A percentile compares a stretch with the other conserved stretches of the same genome.
These are phyloP conservation scores for Genyomyrus donnyi DNA, from an alignment of 2,113 vertebrate species.

Conservation along the genomic window DNA sequence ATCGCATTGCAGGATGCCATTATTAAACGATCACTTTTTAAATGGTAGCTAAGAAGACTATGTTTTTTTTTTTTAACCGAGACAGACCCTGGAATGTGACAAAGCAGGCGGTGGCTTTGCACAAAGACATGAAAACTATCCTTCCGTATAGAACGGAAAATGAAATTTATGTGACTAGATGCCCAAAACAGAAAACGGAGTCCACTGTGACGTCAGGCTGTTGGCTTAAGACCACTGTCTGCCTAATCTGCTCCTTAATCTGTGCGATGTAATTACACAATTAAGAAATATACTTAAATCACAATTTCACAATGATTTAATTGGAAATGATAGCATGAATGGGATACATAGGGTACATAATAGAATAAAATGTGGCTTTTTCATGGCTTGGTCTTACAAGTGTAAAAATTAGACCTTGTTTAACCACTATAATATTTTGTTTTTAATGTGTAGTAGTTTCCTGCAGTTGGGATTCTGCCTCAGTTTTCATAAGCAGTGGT, in stretches of 20 bases:
- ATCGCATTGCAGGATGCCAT: constrained; percentile 30
- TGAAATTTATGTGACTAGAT: background rate
- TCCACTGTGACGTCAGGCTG: background rate
- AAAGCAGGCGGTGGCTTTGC: background rate
- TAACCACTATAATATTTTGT: background rate
- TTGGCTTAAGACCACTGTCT: background rate
- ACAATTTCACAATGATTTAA: background rate
- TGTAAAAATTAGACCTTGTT: background rate
- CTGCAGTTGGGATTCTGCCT: background rate
- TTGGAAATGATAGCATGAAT: background rate
- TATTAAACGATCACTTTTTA: background rate
- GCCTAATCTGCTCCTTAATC: background rate
- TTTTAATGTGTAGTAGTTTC: background rate
- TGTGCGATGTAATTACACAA: background rate
- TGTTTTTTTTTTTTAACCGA: background rate
- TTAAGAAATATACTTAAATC: background rate
- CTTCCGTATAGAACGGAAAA: background rate
- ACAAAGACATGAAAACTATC: background rate
- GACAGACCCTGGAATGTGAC: background rate
- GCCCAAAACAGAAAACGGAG: background rate
- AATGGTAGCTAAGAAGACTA: background rate
- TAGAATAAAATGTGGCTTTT: too few relatives aligned
- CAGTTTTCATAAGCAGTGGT: background rate
- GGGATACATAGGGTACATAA: too few relatives aligned
- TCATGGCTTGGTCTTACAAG: background rate